phyloP scores from a whole-genome alignment of 2,797 vertebrate genomes.

The Morelia viridis region DNA sequence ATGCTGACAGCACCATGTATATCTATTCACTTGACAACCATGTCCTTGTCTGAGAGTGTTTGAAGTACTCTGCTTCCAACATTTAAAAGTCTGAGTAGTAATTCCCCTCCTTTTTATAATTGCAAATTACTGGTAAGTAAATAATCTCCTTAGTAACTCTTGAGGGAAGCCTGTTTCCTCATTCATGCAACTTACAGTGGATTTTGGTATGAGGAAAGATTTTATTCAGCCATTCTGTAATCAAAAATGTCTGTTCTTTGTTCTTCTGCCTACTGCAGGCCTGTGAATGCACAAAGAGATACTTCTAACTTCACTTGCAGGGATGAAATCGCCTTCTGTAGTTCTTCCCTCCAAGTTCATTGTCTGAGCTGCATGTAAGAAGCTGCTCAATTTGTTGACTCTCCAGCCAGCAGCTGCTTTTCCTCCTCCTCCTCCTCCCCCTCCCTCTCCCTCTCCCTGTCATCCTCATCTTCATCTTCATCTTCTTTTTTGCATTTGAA shows the following conservation, averaged over 20 bases:
- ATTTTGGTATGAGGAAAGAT: too few relatives aligned
- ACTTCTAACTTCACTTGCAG: background rate
- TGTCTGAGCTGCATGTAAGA: background rate
- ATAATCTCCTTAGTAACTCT: background rate
- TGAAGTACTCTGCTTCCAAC: background rate
- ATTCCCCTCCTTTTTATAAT: background rate
- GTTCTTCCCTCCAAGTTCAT: background rate
- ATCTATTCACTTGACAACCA: background rate
- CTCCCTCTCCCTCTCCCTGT: too few relatives aligned
- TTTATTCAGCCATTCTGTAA: background rate
- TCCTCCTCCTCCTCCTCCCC: background rate
- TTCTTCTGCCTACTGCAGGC: background rate
- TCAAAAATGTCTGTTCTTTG: background rate
- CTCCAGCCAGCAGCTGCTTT: background rate
- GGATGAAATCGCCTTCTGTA: background rate
- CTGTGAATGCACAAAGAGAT: background rate
- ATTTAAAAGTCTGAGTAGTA: background rate
- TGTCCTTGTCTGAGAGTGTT: background rate
- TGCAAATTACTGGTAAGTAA: background rate
- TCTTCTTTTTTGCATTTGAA: background rate
- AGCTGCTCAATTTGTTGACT: background rate
- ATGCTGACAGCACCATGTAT: background rate
- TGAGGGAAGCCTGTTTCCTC: background rate
- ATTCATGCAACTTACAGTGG: background rate
- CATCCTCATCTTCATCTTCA: background rate